Evolutionary conservation across 2,888 invertebrate genomes (phyloP).

Genomic region (Auanema sp.): DNA sequence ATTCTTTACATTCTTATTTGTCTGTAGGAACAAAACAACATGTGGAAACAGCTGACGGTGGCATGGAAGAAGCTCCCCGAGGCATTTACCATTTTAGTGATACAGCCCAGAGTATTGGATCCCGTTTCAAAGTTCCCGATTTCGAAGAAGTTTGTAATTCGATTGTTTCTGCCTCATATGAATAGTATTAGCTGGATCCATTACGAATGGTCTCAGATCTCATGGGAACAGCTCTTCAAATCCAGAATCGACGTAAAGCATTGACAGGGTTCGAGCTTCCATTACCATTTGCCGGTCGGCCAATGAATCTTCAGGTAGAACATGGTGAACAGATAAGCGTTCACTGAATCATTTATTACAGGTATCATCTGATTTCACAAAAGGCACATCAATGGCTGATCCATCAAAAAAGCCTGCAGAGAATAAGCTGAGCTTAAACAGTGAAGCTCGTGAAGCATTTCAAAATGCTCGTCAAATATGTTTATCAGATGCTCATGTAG

Average conservation of each 20-base stretch:
- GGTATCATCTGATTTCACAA: too few species aligned
- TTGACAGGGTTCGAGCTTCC: conserved; percentile 37
- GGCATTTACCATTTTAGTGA: conserved; percentile 40
- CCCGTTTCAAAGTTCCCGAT: conserved; percentile 35
- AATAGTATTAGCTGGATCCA: conserved; percentile 31
- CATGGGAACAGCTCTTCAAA: conserved; percentile 34
- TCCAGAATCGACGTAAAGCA: conserved; percentile 32
- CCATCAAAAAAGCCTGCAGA: too few species aligned
- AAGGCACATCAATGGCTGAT: too few species aligned
- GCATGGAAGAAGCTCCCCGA: conserved; percentile 20
- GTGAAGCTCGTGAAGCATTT: conserved; percentile 24
- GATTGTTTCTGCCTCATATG: not conserved
- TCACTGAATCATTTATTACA: too few species aligned
- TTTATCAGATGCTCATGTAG: conserved; percentile 20
- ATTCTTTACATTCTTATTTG: too few species aligned
- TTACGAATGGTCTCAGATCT: conserved; percentile 31
- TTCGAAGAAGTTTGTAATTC: conserved; percentile 29
- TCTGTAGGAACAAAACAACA: too few species aligned
- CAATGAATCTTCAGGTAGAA: conserved; percentile 32
- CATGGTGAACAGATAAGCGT: too few species aligned
- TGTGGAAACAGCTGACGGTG: not conserved
- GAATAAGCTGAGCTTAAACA: not conserved
- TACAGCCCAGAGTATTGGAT: conserved; percentile 28
- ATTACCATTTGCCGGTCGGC: conserved; percentile 31
- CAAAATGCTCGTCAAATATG: conserved; percentile 29